phyloP scores from a whole-genome alignment of 2,888 invertebrate species.

The Harpagoxenus sublaevis region DNA sequence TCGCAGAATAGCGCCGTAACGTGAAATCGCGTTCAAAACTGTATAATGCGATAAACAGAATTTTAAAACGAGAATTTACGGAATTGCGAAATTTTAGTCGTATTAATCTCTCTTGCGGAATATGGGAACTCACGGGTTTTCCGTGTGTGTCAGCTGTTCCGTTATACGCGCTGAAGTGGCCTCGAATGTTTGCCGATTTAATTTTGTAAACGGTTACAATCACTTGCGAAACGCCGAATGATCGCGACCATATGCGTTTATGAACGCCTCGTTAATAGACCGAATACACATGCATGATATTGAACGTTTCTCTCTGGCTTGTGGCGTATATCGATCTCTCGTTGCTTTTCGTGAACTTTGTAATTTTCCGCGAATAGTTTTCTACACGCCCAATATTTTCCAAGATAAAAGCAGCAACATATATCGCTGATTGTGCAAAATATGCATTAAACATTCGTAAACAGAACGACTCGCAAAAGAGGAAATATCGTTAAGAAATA shows the following conservation, averaged over 20 bases:
- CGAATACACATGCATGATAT: not conserved
- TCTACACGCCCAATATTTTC: not conserved
- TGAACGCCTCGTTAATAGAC: constrained; percentile 29
- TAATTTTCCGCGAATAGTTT: constrained; percentile 15
- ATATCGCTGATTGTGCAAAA: constrained; percentile 12
- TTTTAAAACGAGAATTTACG: constrained; percentile 17
- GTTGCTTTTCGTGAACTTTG: constrained; percentile 19
- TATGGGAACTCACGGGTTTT: not conserved
- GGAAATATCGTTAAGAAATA: not conserved
- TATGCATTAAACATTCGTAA: not conserved
- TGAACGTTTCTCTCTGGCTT: not conserved
- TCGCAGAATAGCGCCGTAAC: not conserved
- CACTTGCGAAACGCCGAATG: constrained; percentile 28
- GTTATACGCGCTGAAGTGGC: constrained; percentile 17
- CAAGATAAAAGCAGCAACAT: constrained; percentile 16
- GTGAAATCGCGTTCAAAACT: not conserved
- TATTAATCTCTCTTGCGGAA: constrained; percentile 31
- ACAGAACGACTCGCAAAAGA: not conserved
- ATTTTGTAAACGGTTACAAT: constrained; percentile 42
- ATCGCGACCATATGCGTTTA: constrained; percentile 27
- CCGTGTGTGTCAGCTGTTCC: constrained; percentile 40
- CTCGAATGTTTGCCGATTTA: constrained; percentile 48
- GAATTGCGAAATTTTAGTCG: constrained; percentile 28
- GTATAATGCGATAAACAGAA: constrained; percentile 37
- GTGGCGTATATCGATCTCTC: constrained; percentile 26